A percentile compares a stretch with the other conserved stretches of the same genome.
Conservation (phyloP, 2,113 vertebrate species). For the Bettongia penicillata region DNA sequence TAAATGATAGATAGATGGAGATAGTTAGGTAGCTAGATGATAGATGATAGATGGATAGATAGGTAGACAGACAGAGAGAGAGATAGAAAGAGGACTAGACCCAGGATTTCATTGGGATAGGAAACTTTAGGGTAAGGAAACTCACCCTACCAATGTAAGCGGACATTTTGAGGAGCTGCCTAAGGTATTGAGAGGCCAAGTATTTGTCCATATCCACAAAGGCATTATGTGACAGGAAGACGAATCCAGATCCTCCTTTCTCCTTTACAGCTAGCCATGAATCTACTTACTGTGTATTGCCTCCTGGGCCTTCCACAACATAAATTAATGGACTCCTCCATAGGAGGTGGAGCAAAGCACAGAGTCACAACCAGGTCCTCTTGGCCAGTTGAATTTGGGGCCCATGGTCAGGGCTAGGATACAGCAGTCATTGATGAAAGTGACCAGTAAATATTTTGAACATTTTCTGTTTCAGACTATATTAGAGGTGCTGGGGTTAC, state of each 20-base stretch:
- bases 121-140: background rate
- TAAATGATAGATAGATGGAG: no score
- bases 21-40: no score
- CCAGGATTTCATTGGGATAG: background rate
- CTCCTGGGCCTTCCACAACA: background rate
- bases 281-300: background rate
- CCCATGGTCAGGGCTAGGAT: background rate
- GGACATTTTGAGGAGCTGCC: background rate
- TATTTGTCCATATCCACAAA: background rate
- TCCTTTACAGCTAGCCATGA: background rate
- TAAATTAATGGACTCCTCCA: background rate
- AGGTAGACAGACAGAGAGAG: no score
- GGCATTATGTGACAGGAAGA: background rate
- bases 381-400: background rate
- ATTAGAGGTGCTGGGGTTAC: background rate
- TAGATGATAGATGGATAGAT: background rate
- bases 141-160: background rate
- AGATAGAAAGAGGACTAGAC: no score
- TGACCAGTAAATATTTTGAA: background rate
- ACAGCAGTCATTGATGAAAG: background rate
- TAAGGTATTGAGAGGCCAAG: background rate
- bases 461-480: background rate
- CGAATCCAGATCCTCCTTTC: background rate
- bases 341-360: background rate
- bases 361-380: background rate